phyloP scores from a whole-genome alignment of 1,140 invertebrate genomes.

The Dinoponera quadriceps region DNA sequence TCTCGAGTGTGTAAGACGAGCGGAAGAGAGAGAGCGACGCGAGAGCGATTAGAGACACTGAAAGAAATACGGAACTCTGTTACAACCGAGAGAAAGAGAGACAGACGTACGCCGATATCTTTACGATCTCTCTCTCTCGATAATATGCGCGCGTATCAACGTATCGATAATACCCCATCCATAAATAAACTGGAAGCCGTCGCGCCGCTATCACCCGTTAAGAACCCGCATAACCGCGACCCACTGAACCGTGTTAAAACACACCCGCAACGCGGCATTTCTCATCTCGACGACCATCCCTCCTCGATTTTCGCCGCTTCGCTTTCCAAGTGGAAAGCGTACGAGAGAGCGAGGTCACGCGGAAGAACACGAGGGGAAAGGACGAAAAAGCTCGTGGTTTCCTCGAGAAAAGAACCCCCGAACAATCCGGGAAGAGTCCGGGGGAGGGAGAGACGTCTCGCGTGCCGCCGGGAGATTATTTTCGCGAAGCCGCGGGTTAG shows the following conservation, averaged over 20 bases:
- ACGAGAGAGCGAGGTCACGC: constrained; percentile 53
- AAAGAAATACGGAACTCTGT: background rate
- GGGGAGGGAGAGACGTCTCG: constrained; percentile 40
- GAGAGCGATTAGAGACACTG: background rate
- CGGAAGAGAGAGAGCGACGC: background rate
- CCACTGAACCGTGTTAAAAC: constrained; percentile 52
- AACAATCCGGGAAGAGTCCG: constrained; percentile 13
- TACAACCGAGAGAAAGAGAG: background rate
- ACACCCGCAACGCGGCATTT: constrained; percentile 51
- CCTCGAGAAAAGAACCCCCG: background rate
- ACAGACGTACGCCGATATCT: background rate
- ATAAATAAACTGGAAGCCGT: constrained; percentile 24
- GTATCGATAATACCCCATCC: background rate
- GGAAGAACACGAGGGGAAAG: constrained; percentile 25
- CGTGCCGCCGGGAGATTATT: constrained; percentile 61
- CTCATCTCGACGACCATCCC: constrained; percentile 39
- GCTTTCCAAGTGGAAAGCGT: constrained; percentile 33
- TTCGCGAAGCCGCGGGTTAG: constrained; percentile 20
- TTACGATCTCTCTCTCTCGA: background rate
- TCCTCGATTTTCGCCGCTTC: constrained; percentile 49
- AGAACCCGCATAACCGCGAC: constrained; percentile 37
- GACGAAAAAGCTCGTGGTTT: background rate
- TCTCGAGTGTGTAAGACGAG: background rate
- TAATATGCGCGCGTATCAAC: background rate
- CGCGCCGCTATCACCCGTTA: constrained; percentile 15